Percentiles rank a stretch among this genome's conserved stretches.
Evolutionary conservation across 2,888 invertebrate species (phyloP).

Genomic region (Agrotis clavis): DNA sequence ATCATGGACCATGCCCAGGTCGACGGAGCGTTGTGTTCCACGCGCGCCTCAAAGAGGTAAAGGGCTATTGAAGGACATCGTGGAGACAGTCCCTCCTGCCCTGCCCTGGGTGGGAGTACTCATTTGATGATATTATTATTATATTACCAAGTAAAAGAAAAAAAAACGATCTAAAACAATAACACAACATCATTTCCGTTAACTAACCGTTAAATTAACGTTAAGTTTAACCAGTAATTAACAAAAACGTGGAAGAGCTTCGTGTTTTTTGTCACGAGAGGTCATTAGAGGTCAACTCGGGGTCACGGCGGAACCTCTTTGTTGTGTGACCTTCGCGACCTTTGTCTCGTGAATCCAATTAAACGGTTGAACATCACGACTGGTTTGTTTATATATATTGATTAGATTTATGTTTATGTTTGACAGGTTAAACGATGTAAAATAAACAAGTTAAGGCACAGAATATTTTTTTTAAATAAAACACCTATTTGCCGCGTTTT

Average conservation of each 20-base stretch:
- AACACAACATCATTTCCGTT: constrained; percentile 1
- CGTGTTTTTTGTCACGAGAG: constrained; percentile 55
- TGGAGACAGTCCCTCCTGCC: too few relatives aligned
- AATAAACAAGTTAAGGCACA: too few relatives aligned
- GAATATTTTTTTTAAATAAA: too few relatives aligned
- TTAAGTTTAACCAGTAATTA: constrained; percentile 28
- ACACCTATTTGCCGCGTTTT: background rate
- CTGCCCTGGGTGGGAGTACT: too few relatives aligned
- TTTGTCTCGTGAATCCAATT: constrained; percentile 18
- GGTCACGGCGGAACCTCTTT: constrained; percentile 34
- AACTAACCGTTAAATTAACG: constrained; percentile 2
- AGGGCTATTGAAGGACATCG: too few relatives aligned
- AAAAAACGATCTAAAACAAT: background rate
- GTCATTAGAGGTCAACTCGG: constrained; percentile 11
- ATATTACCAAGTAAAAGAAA: too few relatives aligned
- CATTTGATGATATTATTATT: too few relatives aligned
- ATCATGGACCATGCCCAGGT: too few relatives aligned
- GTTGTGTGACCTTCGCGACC: constrained; percentile 40
- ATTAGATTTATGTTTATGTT: background rate
- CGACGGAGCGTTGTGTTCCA: too few relatives aligned
- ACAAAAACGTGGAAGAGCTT: constrained; percentile 49
- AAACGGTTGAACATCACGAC: constrained; percentile 31
- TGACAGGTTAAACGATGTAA: background rate
- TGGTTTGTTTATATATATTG: constrained; percentile 19
- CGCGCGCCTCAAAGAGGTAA: too few relatives aligned